Evolutionary conservation across 2,888 invertebrate genomes (phyloP).

Genomic region (Trachelus tabidus): DNA sequence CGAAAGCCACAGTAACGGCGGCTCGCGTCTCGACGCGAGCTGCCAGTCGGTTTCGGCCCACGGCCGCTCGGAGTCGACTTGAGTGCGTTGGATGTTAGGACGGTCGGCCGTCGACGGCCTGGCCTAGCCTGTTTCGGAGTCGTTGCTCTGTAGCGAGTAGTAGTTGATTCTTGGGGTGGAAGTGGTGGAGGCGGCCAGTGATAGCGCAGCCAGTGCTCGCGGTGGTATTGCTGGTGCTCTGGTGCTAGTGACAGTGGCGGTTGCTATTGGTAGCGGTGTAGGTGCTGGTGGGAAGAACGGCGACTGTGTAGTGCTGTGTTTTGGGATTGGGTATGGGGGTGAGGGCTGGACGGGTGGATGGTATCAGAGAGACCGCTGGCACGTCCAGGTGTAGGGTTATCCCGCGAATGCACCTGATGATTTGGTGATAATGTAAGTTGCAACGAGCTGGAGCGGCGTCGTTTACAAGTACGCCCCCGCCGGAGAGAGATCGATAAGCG

Average conservation of each 20-base stretch:
- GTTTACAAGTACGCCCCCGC: slow-evolving; percentile 28
- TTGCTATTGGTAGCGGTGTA: background rate
- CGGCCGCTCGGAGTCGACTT: slow-evolving; percentile 21
- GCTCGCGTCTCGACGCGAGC: slow-evolving; percentile 10
- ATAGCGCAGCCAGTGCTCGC: background rate
- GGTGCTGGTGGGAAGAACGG: slow-evolving; percentile 11
- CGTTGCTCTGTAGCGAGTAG: background rate
- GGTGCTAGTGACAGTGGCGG: background rate
- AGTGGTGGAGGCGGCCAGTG: background rate
- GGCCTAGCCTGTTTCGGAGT: background rate
- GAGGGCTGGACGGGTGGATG: slow-evolving; percentile 13
- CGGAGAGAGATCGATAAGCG: slow-evolving; percentile 37
- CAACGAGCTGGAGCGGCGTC: slow-evolving; percentile 17
- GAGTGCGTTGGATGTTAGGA: slow-evolving; percentile 9
- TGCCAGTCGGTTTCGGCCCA: slow-evolving; percentile 26
- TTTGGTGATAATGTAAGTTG: slow-evolving; percentile 10
- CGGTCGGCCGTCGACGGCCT: slow-evolving; percentile 4
- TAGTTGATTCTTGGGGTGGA: background rate
- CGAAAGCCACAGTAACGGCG: slow-evolving; percentile 23
- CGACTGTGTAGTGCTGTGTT: slow-evolving; percentile 16
- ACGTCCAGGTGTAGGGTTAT: slow-evolving; percentile 1
- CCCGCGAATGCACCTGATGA: slow-evolving; percentile 11
- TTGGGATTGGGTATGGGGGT: slow-evolving; percentile 15
- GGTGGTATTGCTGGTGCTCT: background rate
- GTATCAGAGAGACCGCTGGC: slow-evolving; percentile 16